phyloP scores from a whole-genome alignment of 2,113 vertebrate genomes.

The Siniperca knerii region DNA sequence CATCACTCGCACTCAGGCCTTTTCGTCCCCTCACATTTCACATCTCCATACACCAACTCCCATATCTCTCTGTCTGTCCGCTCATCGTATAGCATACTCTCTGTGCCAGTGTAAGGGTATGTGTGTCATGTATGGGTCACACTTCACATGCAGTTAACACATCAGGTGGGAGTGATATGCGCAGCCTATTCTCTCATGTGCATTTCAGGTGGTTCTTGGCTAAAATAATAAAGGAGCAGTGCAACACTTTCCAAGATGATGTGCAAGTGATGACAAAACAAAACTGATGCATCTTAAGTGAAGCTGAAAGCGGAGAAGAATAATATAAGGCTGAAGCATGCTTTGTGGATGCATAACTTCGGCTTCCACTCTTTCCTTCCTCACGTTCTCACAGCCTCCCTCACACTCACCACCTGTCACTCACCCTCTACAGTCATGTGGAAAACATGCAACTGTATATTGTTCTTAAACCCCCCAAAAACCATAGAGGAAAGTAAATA shows the following conservation, averaged over 20 bases:
- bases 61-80: neutral
- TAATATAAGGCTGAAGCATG: neutral
- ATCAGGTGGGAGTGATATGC: slow-evolving; percentile 13
- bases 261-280: neutral
- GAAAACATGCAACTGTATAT: neutral
- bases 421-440: neutral
- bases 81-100: neutral
- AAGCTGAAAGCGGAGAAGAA: neutral
- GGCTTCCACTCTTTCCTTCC: neutral
- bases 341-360: neutral
- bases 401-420: neutral
- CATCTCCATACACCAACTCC: slow-evolving; percentile 3
- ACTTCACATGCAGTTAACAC: slow-evolving; percentile 18
- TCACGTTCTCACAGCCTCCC: neutral
- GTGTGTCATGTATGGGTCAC: slow-evolving; percentile 17
- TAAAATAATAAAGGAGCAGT: neutral
- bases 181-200: neutral
- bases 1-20: slow-evolving; percentile 45
- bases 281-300: neutral
- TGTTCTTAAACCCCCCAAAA: neutral
- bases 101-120: neutral
- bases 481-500: neutral
- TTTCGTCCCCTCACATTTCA: neutral
- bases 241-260: neutral
- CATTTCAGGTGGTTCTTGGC: neutral